Percentiles rank a stretch among this genome's conserved stretches.
phyloP scores from a whole-genome alignment of 2,797 vertebrate species.

The Micromesistius poutassou region DNA sequence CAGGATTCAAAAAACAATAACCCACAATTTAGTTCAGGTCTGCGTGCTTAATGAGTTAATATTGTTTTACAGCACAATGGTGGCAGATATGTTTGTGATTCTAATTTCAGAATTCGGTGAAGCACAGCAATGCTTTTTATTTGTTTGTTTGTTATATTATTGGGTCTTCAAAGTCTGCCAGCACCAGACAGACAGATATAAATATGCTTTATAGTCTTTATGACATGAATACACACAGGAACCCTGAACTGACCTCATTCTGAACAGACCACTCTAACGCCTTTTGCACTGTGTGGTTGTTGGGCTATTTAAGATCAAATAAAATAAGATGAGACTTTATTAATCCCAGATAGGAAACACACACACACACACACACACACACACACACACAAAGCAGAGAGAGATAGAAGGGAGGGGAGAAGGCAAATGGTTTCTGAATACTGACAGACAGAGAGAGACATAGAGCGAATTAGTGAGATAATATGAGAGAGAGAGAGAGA shows the following conservation, averaged over 20 bases:
- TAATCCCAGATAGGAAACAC: background rate
- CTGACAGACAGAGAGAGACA: conserved; percentile 21
- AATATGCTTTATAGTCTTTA: background rate
- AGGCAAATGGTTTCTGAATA: background rate
- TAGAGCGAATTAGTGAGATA: conserved; percentile 39
- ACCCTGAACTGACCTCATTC: background rate
- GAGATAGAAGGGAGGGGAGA: conserved; percentile 17
- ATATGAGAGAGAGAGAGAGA: conserved; percentile 17
- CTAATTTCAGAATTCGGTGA: background rate
- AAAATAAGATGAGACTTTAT: background rate
- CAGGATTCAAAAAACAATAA: conserved; percentile 24
- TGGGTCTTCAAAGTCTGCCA: background rate
- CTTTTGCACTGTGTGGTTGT: background rate
- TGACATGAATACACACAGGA: background rate
- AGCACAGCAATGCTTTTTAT: background rate
- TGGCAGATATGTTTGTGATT: background rate
- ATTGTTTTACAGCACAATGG: background rate
- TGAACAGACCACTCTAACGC: background rate
- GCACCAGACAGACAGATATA: background rate
- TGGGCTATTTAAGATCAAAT: background rate
- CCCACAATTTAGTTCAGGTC: background rate
- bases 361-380: no score
- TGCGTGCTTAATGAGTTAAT: background rate
- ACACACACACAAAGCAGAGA: conserved; percentile 20
- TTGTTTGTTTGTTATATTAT: background rate